phyloP scores from a whole-genome alignment of 2,113 vertebrate species.

The Echinops telfairi region DNA sequence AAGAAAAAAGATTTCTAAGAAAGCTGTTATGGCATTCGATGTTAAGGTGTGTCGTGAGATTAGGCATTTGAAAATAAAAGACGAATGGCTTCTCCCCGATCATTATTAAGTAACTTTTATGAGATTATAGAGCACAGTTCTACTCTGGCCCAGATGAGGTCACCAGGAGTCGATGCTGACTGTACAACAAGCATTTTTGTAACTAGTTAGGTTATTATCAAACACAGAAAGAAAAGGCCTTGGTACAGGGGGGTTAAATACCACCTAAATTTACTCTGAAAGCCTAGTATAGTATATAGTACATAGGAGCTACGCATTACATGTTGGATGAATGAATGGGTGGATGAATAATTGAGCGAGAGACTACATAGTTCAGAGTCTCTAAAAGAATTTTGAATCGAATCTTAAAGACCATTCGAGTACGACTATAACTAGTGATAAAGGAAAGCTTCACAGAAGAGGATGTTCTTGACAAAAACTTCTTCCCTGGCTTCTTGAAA shows the following conservation, averaged over 20 bases:
- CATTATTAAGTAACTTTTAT: not conserved
- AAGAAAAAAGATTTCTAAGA: not conserved
- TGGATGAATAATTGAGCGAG: not conserved
- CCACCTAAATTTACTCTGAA: not conserved
- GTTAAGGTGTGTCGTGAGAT: not conserved
- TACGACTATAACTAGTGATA: not conserved
- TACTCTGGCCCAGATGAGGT: not conserved
- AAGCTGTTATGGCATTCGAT: not conserved
- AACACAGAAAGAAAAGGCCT: not conserved
- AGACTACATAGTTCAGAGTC: not conserved
- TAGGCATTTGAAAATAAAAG: not conserved
- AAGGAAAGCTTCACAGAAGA: not conserved
- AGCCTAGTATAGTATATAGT: no score
- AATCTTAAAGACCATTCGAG: no score
- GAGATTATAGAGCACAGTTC: not conserved
- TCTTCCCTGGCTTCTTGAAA: no score
- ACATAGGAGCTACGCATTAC: not conserved
- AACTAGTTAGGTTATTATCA: not conserved
- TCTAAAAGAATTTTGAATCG: not conserved
- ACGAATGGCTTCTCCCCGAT: no score
- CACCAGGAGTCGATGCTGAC: not conserved
- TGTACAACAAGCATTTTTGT: not conserved
- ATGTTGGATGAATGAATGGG: not conserved
- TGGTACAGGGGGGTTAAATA: not conserved
- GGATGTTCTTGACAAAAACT: no score